phyloP scores from a whole-genome alignment of 2,797 vertebrate genomes.

The Microctenopoma steveboyesi region DNA sequence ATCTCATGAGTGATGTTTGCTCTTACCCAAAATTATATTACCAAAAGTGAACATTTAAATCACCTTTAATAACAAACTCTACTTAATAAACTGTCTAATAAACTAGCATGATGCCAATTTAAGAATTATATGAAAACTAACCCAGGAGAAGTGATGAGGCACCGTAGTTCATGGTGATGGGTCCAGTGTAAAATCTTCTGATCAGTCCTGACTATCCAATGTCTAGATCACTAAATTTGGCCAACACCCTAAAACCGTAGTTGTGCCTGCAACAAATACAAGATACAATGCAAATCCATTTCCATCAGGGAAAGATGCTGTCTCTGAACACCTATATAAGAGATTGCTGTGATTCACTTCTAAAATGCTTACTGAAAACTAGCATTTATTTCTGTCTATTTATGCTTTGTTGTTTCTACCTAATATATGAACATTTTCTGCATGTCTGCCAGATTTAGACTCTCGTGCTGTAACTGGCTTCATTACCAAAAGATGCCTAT shows the following conservation, averaged over 20 bases:
- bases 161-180: constrained; percentile 9
- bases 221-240: constrained; percentile 3
- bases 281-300: constrained; percentile 1
- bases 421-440: too few relatives aligned
- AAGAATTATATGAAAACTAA: not conserved
- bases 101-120: not conserved
- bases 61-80: too few relatives aligned
- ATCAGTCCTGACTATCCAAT: not conserved
- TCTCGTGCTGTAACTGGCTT: too few relatives aligned
- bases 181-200: not conserved
- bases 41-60: not conserved
- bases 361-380: too few relatives aligned
- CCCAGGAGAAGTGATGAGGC: constrained; percentile 1
- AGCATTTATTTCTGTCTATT: too few relatives aligned
- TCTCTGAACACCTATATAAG: too few relatives aligned
- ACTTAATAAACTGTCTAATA: not conserved
- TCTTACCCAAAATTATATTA: not conserved
- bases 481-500: too few relatives aligned
- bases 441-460: too few relatives aligned
- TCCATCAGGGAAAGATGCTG: not conserved
- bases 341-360: too few relatives aligned
- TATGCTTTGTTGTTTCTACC: too few relatives aligned
- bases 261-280: not conserved
- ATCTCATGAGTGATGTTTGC: too few relatives aligned
- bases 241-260: constrained; percentile 3